These are phyloP conservation scores for Drosophila arizonae DNA, from an alignment of 1,140 invertebrate genomes.

Conservation along the genomic window DNA sequence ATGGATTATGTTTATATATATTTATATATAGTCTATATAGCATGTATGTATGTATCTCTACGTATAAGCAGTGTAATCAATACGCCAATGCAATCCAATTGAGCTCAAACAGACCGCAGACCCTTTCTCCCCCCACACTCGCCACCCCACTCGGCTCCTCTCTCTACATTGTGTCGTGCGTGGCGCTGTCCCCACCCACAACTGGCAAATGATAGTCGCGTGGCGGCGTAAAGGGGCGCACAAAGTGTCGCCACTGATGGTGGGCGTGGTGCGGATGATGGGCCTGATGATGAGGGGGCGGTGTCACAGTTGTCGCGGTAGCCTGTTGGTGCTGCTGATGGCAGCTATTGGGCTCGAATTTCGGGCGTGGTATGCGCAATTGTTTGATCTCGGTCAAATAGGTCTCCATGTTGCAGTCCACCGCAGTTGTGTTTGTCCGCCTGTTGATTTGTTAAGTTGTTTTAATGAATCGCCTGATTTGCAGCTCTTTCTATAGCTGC, in stretches of 20 bases:
- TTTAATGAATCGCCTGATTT: slow-evolving; percentile 64
- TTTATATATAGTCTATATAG: not conserved
- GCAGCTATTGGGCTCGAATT: slow-evolving; percentile 89
- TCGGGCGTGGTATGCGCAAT: slow-evolving; percentile 91
- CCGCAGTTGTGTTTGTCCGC: slow-evolving; percentile 24
- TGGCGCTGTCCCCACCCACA: slow-evolving; percentile 52
- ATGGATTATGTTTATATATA: slow-evolving; percentile 37
- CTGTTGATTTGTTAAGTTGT: slow-evolving; percentile 67
- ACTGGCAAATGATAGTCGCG: slow-evolving; percentile 77
- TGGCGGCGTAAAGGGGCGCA: slow-evolving; percentile 76
- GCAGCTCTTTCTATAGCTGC: not conserved
- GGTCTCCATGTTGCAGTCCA: slow-evolving; percentile 86
- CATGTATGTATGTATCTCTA: not conserved
- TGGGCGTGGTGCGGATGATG: slow-evolving; percentile 54
- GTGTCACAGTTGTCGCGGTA: slow-evolving; percentile 83
- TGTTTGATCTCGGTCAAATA: slow-evolving; percentile 92
- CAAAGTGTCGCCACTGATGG: slow-evolving; percentile 80
- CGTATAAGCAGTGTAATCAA: slow-evolving; percentile 44
- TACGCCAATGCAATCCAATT: slow-evolving; percentile 44
- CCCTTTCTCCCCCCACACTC: not conserved
- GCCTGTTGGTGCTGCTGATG: slow-evolving; percentile 84
- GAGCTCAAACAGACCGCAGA: slow-evolving; percentile 48
- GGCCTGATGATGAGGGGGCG: slow-evolving; percentile 44
- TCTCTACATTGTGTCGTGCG: slow-evolving; percentile 62
- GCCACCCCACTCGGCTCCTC: not conserved